Conservation (phyloP, 1,140 invertebrate genomes). For the Drosophila bipectinata region DNA sequence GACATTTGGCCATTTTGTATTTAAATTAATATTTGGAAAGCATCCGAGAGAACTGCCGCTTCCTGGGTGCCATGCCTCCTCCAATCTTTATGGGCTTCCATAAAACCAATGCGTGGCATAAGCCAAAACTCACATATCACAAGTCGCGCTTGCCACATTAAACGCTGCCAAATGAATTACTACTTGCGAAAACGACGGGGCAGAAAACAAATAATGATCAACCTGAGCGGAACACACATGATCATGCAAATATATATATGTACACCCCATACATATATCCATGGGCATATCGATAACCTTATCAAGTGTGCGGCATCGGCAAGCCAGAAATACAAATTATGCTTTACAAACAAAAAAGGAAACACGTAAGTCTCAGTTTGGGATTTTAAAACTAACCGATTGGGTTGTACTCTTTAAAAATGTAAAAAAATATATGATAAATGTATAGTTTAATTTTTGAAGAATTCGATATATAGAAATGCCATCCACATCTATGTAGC, state of each 20-base stretch:
- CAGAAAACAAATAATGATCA: constrained; percentile 26
- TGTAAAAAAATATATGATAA: not conserved
- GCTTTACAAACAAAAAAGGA: constrained; percentile 46
- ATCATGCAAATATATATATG: constrained; percentile 3
- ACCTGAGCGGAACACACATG: constrained; percentile 1
- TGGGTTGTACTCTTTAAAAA: not conserved
- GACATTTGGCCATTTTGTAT: not conserved
- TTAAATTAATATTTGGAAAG: not conserved
- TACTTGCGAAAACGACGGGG: constrained; percentile 21
- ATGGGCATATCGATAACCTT: constrained; percentile 65
- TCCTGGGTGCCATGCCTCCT: constrained; percentile 8
- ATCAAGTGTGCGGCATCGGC: constrained; percentile 65
- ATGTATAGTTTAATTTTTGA: not conserved
- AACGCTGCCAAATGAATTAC: constrained; percentile 49
- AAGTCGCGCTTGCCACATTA: constrained; percentile 3
- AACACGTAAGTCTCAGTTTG: not conserved
- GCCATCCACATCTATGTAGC: too few relatives aligned
- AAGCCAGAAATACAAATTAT: constrained; percentile 68
- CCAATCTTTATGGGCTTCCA: constrained; percentile 13
- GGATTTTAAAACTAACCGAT: not conserved
- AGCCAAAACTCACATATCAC: constrained; percentile 10
- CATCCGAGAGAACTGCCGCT: not conserved
- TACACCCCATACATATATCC: constrained; percentile 7
- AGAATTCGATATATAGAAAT: too few relatives aligned
- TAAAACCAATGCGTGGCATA: not conserved